Evolutionary conservation across 2,888 invertebrate species (phyloP).

Genomic region (Terebella lapidaria): DNA sequence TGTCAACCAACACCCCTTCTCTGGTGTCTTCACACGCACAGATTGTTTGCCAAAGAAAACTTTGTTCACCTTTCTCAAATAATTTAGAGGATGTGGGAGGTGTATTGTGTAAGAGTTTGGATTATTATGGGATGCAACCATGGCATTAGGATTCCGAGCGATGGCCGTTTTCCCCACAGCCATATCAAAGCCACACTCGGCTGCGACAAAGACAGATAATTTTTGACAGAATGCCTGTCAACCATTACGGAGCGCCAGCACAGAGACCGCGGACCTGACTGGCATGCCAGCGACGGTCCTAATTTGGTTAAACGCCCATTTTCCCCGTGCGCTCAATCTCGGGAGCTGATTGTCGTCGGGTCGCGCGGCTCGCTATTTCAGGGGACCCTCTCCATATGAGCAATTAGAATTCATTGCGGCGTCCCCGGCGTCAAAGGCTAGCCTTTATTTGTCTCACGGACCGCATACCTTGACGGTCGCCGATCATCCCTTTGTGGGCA

Average conservation of each 20-base stretch:
- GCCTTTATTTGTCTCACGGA: neutral
- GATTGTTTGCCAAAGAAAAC: too few relatives aligned
- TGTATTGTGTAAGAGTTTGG: too few relatives aligned
- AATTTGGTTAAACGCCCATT: neutral
- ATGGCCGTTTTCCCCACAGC: neutral
- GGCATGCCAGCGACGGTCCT: neutral
- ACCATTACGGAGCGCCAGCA: neutral
- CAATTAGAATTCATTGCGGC: neutral
- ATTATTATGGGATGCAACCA: too few relatives aligned
- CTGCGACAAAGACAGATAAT: neutral
- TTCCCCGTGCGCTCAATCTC: neutral
- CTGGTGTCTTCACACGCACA: too few relatives aligned
- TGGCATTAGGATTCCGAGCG: neutral
- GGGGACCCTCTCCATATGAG: neutral
- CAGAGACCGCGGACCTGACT: neutral
- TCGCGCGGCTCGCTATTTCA: neutral
- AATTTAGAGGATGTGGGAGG: too few relatives aligned
- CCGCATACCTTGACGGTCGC: neutral
- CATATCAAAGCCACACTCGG: neutral
- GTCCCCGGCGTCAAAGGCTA: neutral
- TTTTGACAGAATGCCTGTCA: neutral
- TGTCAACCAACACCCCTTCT: too few relatives aligned
- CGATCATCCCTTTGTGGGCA: conserved; percentile 3
- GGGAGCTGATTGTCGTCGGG: neutral
- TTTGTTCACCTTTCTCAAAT: too few relatives aligned